phyloP scores from a whole-genome alignment of 2,888 invertebrate genomes.

The Cordilura impudica region DNA sequence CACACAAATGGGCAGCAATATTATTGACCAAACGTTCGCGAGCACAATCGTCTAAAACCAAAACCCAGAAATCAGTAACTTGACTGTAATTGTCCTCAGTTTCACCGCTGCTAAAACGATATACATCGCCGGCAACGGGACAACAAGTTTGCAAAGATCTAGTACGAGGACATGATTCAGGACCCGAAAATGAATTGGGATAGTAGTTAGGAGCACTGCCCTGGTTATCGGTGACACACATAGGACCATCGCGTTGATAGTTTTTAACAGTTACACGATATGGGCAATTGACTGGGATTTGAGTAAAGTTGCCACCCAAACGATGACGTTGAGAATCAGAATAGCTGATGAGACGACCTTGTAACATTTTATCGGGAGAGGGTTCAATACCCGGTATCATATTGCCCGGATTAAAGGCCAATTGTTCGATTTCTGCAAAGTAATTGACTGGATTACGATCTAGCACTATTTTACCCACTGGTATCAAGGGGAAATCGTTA shows the following conservation, averaged over 20 bases:
- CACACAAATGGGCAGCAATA: conserved; percentile 86
- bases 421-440: conserved; percentile 95
- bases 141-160: conserved; percentile 81
- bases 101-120: conserved; percentile 87
- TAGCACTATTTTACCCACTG: conserved; percentile 90
- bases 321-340: conserved; percentile 95
- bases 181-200: conserved; percentile 97
- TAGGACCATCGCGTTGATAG: conserved; percentile 94
- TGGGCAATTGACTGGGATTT: conserved; percentile 97
- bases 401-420: conserved; percentile 94
- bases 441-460: conserved; percentile 95
- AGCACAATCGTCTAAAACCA: conserved; percentile 87
- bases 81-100: conserved; percentile 94
- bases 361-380: too few relatives aligned
- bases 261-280: conserved; percentile 84
- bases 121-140: conserved; percentile 85
- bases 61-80: conserved; percentile 87
- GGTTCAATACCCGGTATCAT: conserved; percentile 95
- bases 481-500: conserved; percentile 90
- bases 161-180: conserved; percentile 84
- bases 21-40: conserved; percentile 87
- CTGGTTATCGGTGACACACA: conserved; percentile 87
- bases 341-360: conserved; percentile 92
- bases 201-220: conserved; percentile 95
- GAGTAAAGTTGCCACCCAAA: conserved; percentile 93